Evolutionary conservation across 2,888 invertebrate genomes (phyloP).

Genomic region (Choristoneura rosaceana): DNA sequence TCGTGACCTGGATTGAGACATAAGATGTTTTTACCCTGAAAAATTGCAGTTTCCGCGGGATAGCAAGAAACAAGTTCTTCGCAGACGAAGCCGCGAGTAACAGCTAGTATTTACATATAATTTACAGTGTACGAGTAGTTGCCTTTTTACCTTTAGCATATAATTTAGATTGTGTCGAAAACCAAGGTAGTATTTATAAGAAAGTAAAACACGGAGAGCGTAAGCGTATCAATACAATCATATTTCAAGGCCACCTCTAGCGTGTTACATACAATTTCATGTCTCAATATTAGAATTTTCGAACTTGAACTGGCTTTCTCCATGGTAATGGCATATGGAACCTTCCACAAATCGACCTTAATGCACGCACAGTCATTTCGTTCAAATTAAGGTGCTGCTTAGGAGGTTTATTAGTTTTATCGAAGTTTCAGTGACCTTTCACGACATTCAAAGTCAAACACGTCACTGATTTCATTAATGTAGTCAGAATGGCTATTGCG

Average conservation of each 20-base stretch:
- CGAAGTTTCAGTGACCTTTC: constrained; percentile 45
- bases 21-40: no score
- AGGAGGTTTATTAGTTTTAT: constrained; percentile 48
- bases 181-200: not conserved
- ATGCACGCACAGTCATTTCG: constrained; percentile 46
- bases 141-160: not conserved
- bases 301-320: constrained; percentile 56
- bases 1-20: no score
- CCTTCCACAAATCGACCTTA: constrained; percentile 48
- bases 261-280: constrained; percentile 65
- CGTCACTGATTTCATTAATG: constrained; percentile 10
- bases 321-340: constrained; percentile 52
- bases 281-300: constrained; percentile 55
- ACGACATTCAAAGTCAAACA: constrained; percentile 27
- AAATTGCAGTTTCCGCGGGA: no score
- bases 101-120: no score
- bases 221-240: constrained; percentile 52
- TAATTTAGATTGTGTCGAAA: not conserved
- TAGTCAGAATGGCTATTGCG: no score
- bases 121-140: no score
- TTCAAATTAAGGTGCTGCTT: constrained; percentile 47
- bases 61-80: no score
- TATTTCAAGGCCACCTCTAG: constrained; percentile 66
- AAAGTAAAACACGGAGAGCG: constrained; percentile 3
- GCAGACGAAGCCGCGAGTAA: no score